Base-by-base conservation (phyloP, 2,888 invertebrate species). In the Teinopalpus imperialis region DNA sequence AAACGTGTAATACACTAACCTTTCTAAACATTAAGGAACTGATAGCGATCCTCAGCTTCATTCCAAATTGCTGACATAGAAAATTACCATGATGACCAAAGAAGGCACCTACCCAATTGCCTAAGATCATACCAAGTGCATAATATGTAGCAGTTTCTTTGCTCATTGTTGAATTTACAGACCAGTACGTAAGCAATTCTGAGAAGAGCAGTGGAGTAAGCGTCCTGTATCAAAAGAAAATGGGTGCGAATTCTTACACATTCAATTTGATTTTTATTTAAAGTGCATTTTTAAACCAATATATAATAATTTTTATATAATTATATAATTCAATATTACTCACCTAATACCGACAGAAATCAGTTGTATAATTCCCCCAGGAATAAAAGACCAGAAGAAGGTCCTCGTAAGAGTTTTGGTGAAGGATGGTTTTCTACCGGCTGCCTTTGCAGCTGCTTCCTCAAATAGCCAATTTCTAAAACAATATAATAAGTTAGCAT, bases 1-100 rank as follows among this genome's bases (percentile, higher is more conserved):
- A n/a, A n/a, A n/a, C n/a, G n/a, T 4, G 16, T 16, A 3, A 16
- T 27, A 24, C 20, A 58, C 61, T 57, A 72, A 94, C 94, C 91
- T 96, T 96, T 78, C 94, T 90, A 63, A 93, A 95, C 67, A 96
- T 90, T 1, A 95, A 73, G 0, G 94, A 92, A 59, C 94, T 92
- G 43, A 92, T 91, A 0, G 94, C 94, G 0, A 94, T 86, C 53
- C 95, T 85, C 23, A 94, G 79, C 64, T 92, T 90, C 94, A 94
- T 93, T 21, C 95, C 95, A 7, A 92, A 87, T 61, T 93, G 92
- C 59, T 90, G 89, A 18, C 90, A 83, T 30, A 89, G 91, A 61
- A 94, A 90, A 69, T 93, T 92, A 52, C 93, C 94, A 1, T 94
- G 94, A 71, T 96, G 95, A 59, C 92, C 91, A 42, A 91, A 82